Evolutionary conservation across 2,888 invertebrate genomes (phyloP), one percentile per base, ranked within the genome.

Genomic region (Erynnis tages): DNA sequence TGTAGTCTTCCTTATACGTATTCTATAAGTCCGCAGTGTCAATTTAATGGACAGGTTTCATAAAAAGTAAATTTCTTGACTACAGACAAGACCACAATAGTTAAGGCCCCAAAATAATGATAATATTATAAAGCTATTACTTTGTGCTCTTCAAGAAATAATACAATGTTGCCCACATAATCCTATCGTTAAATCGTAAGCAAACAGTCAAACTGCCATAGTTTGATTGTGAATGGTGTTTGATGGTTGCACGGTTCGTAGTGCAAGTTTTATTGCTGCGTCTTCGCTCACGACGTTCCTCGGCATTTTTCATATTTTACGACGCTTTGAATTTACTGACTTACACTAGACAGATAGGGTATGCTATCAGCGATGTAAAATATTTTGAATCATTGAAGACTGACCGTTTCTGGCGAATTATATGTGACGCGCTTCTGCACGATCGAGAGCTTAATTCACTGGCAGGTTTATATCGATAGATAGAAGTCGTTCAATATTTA

Each of bases 291-390:
- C 66, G 66, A 68, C 73, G 67, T 68, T 65, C 66, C 58, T 47
- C 49, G 69, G 74, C 79, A 79, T 83, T 82, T 82, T 84, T 83
- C 83, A 84, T 81, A 83, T 82, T 86, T 85, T 84, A 86, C 82
- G 84, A 84, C 67, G 72, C 77, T 83, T 82, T 77, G 82, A 85
- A 84, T 84, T 80, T 79, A 80, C 38, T 4, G 10, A 38, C 5
- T 7, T 16, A 29, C 11, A 3, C 16, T 16, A 14, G 14, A 4
- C 8, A 10, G 4, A 16, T 2, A 0, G 14, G 5, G 32, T 21
- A 11, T 11, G 10, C 13, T 21, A 7, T 10, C 30, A 48, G 23
- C 6, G 38, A 21, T 30, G 34, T 8, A 17, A 8, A 14, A 32
- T 32, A 6, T 13, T 6, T 2, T 11, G n/a, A n/a, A n/a, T n/a